Evolutionary conservation across 2,888 invertebrate genomes (phyloP).

Genomic region (Apamea monoglypha): DNA sequence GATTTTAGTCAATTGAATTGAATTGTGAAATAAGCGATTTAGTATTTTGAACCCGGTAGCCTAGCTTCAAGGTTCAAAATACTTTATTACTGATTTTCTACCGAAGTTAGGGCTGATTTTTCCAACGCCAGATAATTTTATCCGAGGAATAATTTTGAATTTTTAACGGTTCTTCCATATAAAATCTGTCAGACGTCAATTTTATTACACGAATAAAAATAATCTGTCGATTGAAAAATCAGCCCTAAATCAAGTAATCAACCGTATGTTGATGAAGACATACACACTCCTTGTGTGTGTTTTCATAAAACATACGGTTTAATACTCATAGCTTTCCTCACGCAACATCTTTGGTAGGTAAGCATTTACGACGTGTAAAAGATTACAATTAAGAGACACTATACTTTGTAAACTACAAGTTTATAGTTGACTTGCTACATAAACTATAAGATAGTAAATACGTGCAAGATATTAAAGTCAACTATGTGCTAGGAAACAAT

Average conservation of each 20-base stretch:
- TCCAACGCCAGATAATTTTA: too few species aligned
- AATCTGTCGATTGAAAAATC: too few species aligned
- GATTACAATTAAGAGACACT: not conserved
- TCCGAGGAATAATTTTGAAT: too few species aligned
- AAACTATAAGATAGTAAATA: not conserved
- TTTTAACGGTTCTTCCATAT: too few species aligned
- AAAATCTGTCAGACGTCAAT: too few species aligned
- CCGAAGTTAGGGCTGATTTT: not conserved
- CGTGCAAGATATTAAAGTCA: slow-evolving; percentile 1
- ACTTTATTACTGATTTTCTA: not conserved
- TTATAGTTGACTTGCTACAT: not conserved
- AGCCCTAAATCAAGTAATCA: too few species aligned
- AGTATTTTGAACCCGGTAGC: not conserved
- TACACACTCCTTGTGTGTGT: too few species aligned
- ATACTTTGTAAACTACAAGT: slow-evolving; percentile 1
- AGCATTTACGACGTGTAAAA: not conserved
- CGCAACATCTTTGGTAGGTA: not conserved
- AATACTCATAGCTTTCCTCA: not conserved
- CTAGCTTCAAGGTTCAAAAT: not conserved
- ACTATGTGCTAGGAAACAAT: not conserved
- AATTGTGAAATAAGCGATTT: not conserved
- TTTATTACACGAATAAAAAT: too few species aligned
- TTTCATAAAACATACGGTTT: not conserved
- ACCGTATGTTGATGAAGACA: too few species aligned
- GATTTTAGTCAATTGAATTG: not conserved